Base-by-base conservation (phyloP, 1,140 invertebrate genomes). In the Drosophila carrolli region DNA sequence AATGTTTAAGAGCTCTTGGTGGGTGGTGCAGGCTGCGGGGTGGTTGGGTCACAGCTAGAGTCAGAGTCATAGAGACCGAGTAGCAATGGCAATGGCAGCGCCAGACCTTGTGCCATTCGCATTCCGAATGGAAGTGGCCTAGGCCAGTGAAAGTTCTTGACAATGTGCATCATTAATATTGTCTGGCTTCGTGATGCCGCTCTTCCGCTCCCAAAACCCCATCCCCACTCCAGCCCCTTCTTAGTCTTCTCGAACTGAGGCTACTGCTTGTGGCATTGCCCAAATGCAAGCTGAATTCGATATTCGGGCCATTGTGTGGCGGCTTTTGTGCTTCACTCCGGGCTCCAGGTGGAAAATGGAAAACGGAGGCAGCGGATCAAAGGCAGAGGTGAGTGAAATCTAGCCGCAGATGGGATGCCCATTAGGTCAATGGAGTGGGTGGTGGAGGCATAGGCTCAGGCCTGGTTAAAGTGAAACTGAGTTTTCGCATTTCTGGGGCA, bases 161-260 rank as follows among this genome's bases (percentile, higher is more conserved):
- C 82, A 86, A 86, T 86, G 82, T 86, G 82, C 82, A 86, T 86
- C 82, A 86, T 86, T 86, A 86, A 86, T 88, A 86, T 86, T 88
- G 82, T 86, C 82, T 88, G 79, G 72, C 71, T 75, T 75, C 67
- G 67, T 80, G 61, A 74, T 60, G 59, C 58, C 50, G 61, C 47
- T 48, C 48, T 48, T 50, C 43, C 67, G 48, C 41, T 27, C 48
- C 50, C 43, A 6, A 23, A 5, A 2, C 13, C 32, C 41, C 41
- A 37, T 23, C 53, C 56, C 7, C 19, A 38, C 13, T 16, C 44
- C 35, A 16, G 53, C 46, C 5, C 13, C 38, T 41, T 43, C 40
- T 44, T 60, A 43, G 60, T 58, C 41, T 75, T 58, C 32, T 13
- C 32, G 65, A 62, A 75, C 47, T 58, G 67, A 9, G n/a, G 56